Evolutionary conservation across 2,888 invertebrate species (phyloP), one percentile per base, ranked within the genome.

Genomic region (Melolontha melolontha): DNA sequence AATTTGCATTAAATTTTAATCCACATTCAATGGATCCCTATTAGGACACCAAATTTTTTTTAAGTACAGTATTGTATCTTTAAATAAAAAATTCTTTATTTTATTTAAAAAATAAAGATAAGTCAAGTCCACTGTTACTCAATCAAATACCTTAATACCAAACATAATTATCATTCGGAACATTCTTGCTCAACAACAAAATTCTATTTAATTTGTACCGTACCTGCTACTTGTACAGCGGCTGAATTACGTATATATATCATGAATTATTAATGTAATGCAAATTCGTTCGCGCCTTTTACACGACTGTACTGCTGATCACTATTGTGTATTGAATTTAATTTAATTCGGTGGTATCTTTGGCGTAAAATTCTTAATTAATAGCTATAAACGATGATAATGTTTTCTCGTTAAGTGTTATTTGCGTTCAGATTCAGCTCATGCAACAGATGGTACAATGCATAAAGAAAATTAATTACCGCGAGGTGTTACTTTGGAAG

Each of bases 181-280:
- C 59, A 47, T 62, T 47, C 59, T 47, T 62, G 47, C 49, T 62
- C 59, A 44, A 47, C 65, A 51, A 54, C 52, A 54, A 65, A 65
- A 52, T 54, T 47, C 22, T 64, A 47, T 65, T 65, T 54, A 54
- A 65, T 65, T 65, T 54, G 65, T 54, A 54, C 52, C 44, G 54
- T 54, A 34, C 39, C 16, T 39, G 65, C 65, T 65, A 65, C 65
- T 54, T 54, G 59, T 14, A 47, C 65, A 51, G 65, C 65, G 54
- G 54, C 65, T 65, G 65, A 41, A 47, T 44, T 54, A 54, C 34
- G 34, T 34, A 34, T 54, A 34, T 54, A 11, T 54, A 34, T 42
- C 52, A 54, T 65, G 54, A 65, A 65, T 65, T 65, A 54, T 65
- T 65, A 65, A 65, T 65, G 65, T 16, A 51, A 65, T 54, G 65